Evolutionary conservation across 2,888 invertebrate species (phyloP).

Genomic region (Cephus rjabovi): DNA sequence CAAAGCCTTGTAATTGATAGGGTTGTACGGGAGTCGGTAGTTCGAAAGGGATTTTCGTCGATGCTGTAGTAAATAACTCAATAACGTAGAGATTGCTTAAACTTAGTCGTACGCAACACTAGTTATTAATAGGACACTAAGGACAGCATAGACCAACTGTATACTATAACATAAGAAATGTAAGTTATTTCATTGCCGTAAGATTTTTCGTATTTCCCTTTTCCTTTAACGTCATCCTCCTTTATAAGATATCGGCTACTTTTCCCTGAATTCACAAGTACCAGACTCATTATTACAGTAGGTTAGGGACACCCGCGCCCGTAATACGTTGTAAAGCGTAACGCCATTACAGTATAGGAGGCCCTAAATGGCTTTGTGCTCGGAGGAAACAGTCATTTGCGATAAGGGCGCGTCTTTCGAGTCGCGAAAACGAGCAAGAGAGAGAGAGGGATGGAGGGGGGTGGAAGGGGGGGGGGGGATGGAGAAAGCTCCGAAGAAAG

Average conservation of each 20-base stretch:
- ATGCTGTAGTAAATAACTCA: slow-evolving; percentile 39
- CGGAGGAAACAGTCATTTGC: slow-evolving; percentile 63
- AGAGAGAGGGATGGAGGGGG: slow-evolving; percentile 24
- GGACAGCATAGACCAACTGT: neutral
- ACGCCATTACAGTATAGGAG: slow-evolving; percentile 45
- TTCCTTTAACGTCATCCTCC: no score
- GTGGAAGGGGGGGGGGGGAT: slow-evolving; percentile 10
- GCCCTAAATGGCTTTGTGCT: slow-evolving; percentile 60
- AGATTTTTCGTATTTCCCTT: no score
- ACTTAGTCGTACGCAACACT: neutral
- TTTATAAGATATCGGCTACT: no score
- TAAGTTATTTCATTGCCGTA: neutral
- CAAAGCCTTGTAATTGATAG: slow-evolving; percentile 55
- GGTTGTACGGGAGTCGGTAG: slow-evolving; percentile 28
- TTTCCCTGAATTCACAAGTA: no score
- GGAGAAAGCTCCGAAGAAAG: neutral
- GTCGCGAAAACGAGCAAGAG: slow-evolving; percentile 12
- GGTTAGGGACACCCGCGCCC: slow-evolving; percentile 49
- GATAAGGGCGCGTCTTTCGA: slow-evolving; percentile 57
- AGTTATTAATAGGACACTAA: neutral
- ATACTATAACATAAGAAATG: neutral
- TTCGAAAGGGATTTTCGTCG: slow-evolving; percentile 41
- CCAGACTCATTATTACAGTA: slow-evolving; percentile 30
- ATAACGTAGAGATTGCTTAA: neutral
- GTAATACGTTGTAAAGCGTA: slow-evolving; percentile 41